These are phyloP conservation scores for Ischnus inquisitorius DNA, from an alignment of 2,888 invertebrate genomes.

Conservation along the genomic window DNA sequence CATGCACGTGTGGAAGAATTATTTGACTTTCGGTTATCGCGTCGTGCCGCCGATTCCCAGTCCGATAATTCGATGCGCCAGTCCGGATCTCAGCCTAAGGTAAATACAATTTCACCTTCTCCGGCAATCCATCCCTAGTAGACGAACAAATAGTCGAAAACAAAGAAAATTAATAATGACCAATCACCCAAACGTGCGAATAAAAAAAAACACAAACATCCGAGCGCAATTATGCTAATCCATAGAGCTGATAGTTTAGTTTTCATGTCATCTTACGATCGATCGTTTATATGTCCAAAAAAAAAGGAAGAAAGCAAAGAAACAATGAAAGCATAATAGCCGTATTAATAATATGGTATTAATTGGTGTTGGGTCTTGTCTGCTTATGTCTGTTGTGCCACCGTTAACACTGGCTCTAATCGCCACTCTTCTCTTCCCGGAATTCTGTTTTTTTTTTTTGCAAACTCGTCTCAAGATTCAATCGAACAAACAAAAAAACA, in stretches of 20 bases:
- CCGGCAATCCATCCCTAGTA: neutral
- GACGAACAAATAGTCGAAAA: slow-evolving; percentile 3
- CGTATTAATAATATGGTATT: slow-evolving; percentile 76
- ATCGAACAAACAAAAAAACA: neutral
- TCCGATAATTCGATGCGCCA: slow-evolving; percentile 95
- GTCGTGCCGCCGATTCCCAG: slow-evolving; percentile 97
- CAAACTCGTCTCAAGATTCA: too few relatives aligned
- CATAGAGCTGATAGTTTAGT: slow-evolving; percentile 58
- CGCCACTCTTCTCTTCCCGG: slow-evolving; percentile 44
- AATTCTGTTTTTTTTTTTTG: slow-evolving; percentile 24
- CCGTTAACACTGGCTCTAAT: slow-evolving; percentile 70
- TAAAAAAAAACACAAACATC: neutral
- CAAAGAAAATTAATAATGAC: neutral
- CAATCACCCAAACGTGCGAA: slow-evolving; percentile 11
- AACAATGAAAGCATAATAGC: slow-evolving; percentile 62
- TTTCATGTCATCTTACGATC: slow-evolving; percentile 57
- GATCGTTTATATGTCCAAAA: slow-evolving; percentile 52
- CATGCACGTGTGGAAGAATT: slow-evolving; percentile 99
- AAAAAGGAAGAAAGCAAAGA: slow-evolving; percentile 40
- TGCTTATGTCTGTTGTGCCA: slow-evolving; percentile 79
- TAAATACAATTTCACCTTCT: slow-evolving; percentile 83
- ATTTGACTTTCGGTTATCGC: slow-evolving; percentile 97
- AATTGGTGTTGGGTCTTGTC: slow-evolving; percentile 81
- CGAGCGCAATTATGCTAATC: slow-evolving; percentile 42
- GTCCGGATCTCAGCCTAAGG: slow-evolving; percentile 96